A percentile compares a stretch with the other conserved stretches of the same genome.
Conservation (phyloP, 1,140 invertebrate genomes). For the Ceratoteleas bidentatus region DNA sequence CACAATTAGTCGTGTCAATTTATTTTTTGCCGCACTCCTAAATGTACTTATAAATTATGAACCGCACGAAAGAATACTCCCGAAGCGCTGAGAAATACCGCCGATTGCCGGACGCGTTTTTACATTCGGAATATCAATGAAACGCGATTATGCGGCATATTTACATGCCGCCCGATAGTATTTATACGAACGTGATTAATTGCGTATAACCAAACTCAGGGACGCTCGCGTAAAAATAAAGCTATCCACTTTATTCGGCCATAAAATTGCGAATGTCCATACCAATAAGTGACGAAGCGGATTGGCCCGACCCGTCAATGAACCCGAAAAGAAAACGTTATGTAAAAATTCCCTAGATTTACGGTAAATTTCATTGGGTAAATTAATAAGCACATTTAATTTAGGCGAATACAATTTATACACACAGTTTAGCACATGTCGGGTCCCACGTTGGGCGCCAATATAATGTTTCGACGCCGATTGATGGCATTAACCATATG, state of each 20-base stretch:
- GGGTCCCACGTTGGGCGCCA: no score
- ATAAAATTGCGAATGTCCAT: conserved; percentile 50
- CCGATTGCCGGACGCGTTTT: background rate
- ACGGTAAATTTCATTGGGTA: no score
- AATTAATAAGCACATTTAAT: no score
- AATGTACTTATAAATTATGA: background rate
- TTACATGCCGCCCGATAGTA: conserved; percentile 25
- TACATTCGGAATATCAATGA: conserved; percentile 25
- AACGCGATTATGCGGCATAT: conserved; percentile 28
- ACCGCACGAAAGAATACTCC: background rate
- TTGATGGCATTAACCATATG: no score
- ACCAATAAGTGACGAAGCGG: conserved; percentile 24
- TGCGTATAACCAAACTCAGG: conserved; percentile 38
- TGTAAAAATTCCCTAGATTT: conserved; percentile 26
- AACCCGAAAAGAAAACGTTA: no score
- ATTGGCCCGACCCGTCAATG: conserved; percentile 41
- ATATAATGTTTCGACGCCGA: no score
- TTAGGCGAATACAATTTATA: no score
- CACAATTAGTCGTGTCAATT: conserved; percentile 10
- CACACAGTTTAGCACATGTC: no score
- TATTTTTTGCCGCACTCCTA: conserved; percentile 3
- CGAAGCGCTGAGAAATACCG: background rate
- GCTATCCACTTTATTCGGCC: conserved; percentile 28
- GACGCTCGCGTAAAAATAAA: conserved; percentile 49
- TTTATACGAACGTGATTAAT: conserved; percentile 43